phyloP scores from a whole-genome alignment of 2,797 vertebrate species.

The Arnoldichthys spilopterus region DNA sequence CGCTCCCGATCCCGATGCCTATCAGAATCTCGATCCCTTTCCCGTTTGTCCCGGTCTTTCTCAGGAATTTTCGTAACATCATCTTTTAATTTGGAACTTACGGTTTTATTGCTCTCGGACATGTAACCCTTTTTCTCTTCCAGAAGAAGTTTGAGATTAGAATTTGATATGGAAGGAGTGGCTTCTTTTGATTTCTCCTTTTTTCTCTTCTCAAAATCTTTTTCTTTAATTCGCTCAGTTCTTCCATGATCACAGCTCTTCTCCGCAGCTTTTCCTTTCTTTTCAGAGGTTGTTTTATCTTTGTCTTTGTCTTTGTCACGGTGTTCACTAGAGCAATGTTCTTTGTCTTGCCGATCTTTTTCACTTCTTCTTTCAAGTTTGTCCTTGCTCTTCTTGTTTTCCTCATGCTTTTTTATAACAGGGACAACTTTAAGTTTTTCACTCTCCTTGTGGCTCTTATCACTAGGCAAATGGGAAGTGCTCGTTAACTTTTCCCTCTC shows the following conservation, averaged over 20 bases:
- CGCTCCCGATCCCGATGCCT: conserved; percentile 85
- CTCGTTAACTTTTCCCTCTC: conserved; percentile 74
- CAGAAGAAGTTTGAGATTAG: conserved; percentile 83
- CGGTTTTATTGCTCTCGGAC: conserved; percentile 81
- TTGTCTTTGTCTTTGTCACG: conserved; percentile 90
- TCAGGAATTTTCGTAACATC: conserved; percentile 87
- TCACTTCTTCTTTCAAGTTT: conserved; percentile 89
- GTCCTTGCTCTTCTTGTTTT: conserved; percentile 90
- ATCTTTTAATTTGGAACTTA: conserved; percentile 86
- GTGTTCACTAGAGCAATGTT: conserved; percentile 82
- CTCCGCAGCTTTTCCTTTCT: conserved; percentile 86
- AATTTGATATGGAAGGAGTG: conserved; percentile 69
- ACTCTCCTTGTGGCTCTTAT: conserved; percentile 90
- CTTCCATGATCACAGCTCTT: conserved; percentile 85
- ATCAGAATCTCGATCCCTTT: conserved; percentile 84
- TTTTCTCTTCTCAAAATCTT: conserved; percentile 86
- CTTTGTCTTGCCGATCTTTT: conserved; percentile 86
- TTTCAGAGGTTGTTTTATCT: conserved; percentile 85
- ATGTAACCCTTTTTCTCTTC: conserved; percentile 86
- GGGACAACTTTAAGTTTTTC: conserved; percentile 86
- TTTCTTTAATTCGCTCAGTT: conserved; percentile 85
- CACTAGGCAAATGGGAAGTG: conserved; percentile 77
- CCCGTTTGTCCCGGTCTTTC: conserved; percentile 88
- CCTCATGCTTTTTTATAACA: conserved; percentile 86
- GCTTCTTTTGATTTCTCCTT: conserved; percentile 90